These are phyloP conservation scores for Natator depressus DNA, from an alignment of 2,113 vertebrate species.

Conservation along the genomic window DNA sequence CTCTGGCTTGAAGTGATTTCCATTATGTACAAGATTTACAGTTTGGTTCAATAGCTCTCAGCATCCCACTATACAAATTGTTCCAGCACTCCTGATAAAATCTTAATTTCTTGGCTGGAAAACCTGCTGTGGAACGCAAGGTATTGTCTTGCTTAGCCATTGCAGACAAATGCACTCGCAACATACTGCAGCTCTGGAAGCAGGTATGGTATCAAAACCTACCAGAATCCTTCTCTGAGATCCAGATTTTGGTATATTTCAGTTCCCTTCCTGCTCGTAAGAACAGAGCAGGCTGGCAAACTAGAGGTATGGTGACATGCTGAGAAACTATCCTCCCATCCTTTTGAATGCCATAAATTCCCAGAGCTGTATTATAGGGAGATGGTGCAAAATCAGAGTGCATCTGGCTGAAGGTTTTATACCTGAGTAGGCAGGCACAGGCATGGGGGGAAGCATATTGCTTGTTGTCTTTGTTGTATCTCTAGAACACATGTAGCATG, in stretches of 20 bases:
- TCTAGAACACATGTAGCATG: neutral
- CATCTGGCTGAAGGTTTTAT: neutral
- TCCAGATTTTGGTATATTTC: too few relatives aligned
- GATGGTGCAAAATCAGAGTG: neutral
- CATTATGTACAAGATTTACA: too few relatives aligned
- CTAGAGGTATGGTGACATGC: neutral
- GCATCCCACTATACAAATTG: too few relatives aligned
- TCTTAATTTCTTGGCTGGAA: constrained; percentile 18
- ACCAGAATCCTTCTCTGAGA: too few relatives aligned
- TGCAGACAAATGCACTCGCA: neutral
- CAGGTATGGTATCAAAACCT: too few relatives aligned
- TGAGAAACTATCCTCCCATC: neutral
- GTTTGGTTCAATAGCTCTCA: too few relatives aligned
- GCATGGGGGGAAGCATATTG: neutral
- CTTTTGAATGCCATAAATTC: neutral
- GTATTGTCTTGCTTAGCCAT: neutral
- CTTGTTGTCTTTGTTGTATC: neutral
- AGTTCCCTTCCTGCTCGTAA: too few relatives aligned
- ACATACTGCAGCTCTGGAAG: too few relatives aligned
- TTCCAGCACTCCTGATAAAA: constrained; percentile 29
- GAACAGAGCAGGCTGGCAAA: neutral
- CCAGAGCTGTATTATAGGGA: neutral
- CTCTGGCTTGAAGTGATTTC: too few relatives aligned
- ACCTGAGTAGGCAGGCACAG: neutral
- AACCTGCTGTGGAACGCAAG: neutral